phyloP scores from a whole-genome alignment of 2,797 vertebrate genomes.

The Danio tinwini region DNA sequence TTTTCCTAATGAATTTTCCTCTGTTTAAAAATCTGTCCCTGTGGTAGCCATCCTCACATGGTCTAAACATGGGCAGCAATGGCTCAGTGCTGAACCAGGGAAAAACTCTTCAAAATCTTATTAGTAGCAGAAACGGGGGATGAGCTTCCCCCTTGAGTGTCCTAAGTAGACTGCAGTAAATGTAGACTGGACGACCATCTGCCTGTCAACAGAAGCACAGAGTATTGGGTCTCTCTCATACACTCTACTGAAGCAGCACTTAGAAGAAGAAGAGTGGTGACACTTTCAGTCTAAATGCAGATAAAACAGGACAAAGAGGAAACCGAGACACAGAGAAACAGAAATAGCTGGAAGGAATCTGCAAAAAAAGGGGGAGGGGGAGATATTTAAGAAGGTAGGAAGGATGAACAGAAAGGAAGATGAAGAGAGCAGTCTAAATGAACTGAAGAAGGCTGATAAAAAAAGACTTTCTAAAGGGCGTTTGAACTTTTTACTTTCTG shows the following conservation, averaged over 20 bases:
- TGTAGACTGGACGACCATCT: not conserved
- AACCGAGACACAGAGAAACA: slow-evolving; percentile 27
- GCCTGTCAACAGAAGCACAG: slow-evolving; percentile 17
- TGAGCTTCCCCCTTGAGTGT: not conserved
- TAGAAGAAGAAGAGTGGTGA: slow-evolving; percentile 14
- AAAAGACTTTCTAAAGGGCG: not conserved
- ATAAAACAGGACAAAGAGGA: slow-evolving; percentile 35
- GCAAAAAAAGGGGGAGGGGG: not conserved
- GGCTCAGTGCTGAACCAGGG: slow-evolving; percentile 5
- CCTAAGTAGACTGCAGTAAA: slow-evolving; percentile 11
- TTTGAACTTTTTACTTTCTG: not conserved
- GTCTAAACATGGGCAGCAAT: not conserved
- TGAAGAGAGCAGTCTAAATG: not conserved
- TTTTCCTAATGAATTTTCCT: too few species aligned
- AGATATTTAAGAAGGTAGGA: slow-evolving; percentile 11
- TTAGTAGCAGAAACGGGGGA: slow-evolving; percentile 22
- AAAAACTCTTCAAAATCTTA: slow-evolving; percentile 43
- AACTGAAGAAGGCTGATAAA: not conserved
- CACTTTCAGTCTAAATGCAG: slow-evolving; percentile 26
- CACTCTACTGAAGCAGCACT: not conserved
- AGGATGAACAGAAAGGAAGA: slow-evolving; percentile 15
- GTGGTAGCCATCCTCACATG: slow-evolving; percentile 16
- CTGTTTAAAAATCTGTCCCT: not conserved
- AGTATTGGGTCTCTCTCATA: not conserved
- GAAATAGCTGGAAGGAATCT: slow-evolving; percentile 6